Base-by-base conservation (phyloP, 2,113 vertebrate species). In the Mastomys natalensis region DNA sequence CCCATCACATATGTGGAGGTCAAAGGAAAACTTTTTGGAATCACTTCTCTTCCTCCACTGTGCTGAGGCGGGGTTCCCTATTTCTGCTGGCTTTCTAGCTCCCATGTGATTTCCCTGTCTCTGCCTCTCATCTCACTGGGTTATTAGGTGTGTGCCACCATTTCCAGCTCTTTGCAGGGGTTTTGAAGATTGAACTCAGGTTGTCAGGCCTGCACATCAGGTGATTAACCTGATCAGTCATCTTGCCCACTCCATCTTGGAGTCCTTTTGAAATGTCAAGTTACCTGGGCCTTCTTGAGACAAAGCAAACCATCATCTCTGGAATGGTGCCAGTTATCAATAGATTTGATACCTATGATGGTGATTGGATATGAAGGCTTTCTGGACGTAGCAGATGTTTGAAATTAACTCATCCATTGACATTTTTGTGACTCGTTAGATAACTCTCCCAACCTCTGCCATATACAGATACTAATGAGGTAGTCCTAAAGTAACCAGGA, bases 271-370 rank as follows among this genome's bases (percentile, higher is more conserved):
- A 87, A 91, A 90, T 43, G 40, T 62, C 43, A 53, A 22, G 24
- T 37, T n/a, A 31, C 31, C 17, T 40, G 45, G 17, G 40, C 74
- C 62, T 90, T 88, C 34, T n/a, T 87, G 26, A 64, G 40, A 90
- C 21, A 87, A 93, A 58, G n/a, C 55, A 84, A 76, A 70, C 10
- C 48, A 92, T 64, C 82, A 74, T 76, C 70, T 96, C 76, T 96
- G 16, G 2, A 5, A 11, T 82, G n/a, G 68, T 45, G 19, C 66
- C 40, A 62, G 12, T 22, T 81, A 51, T 51, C 19, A 24, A 22
- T 78, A 85, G 66, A 85, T 90, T 64, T 64, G 55, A 76, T 72
- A 58, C 3, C 1, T 6, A 1, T 87, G 51, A 37, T 85, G 45
- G 34, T 64, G 76, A 77, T 8, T 88, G 37, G 55, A 78, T 82